Base-by-base conservation (phyloP, 2,113 vertebrate genomes). In the Thalassoma bifasciatum region DNA sequence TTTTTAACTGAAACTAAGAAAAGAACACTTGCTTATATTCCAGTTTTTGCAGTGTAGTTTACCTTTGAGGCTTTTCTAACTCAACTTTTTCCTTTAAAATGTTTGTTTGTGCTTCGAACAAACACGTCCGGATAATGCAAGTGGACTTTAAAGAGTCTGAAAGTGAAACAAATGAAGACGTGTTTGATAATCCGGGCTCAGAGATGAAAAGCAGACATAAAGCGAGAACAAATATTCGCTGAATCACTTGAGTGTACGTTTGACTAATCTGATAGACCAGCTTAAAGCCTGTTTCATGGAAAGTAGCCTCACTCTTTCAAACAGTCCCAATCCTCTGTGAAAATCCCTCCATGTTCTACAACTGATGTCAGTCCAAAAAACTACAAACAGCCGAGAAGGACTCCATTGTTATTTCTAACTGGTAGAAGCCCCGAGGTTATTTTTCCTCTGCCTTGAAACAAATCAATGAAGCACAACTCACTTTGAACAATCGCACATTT, bases 401-500 rank as follows among this genome's bases (percentile, higher is more conserved):
- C 89, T 90, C 87, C 86, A 90, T 91, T 93, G 89, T 92, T 92
- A 90, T 92, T 92, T 91, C 86, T 84, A 85, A 87, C 86, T 70
- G 77, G 79, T 91, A 88, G 84, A 92, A 90, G 88, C 91, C 92
- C 89, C 17, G 85, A 71, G 89, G 91, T 90, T 92, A 91, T 92
- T 91, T 91, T 85, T 86, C 79, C 83, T 77, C 88, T 90, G 90
- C 83, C 89, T 92, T 91, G 91, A 91, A 93, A 93, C 89, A 90
- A 93, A 93, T 93, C 91, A 92, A 92, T 92, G 89, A 86, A 88
- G 83, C 89, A 85, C 80, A 81, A 76, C 84, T 91, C 85, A 88
- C 91, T 92, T 93, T 92, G 90, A 93, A 93, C 89, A 92, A 91
- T 70, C 82, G 85, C 83, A 86, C 91, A 86, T 90, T 90, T 89